These are phyloP conservation scores for Drosophila anomelani DNA, from an alignment of 2,888 invertebrate species.

Conservation along the genomic window DNA sequence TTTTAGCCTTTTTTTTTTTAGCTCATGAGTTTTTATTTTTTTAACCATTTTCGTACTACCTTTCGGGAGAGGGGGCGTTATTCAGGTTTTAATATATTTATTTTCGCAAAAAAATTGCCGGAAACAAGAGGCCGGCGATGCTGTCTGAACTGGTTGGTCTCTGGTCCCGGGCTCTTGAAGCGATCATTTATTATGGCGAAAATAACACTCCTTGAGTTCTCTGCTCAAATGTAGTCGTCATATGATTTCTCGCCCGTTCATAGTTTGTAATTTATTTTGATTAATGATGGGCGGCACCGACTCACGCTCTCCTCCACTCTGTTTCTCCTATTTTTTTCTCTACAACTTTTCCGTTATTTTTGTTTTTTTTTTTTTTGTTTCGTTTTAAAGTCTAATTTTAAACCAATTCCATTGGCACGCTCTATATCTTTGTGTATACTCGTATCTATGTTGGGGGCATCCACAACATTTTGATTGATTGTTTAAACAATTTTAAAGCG, in stretches of 20 bases:
- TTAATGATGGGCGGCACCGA: conserved; percentile 46
- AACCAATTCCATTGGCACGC: conserved; percentile 34
- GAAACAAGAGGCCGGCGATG: conserved; percentile 26
- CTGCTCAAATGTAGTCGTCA: conserved; percentile 44
- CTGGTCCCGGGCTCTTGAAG: conserved; percentile 1
- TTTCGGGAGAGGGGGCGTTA: conserved; percentile 29
- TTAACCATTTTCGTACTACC: conserved; percentile 8
- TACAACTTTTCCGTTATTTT: conserved; percentile 25
- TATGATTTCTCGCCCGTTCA: conserved; percentile 38
- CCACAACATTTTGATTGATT: conserved; percentile 34
- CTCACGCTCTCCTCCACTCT: conserved; percentile 13
- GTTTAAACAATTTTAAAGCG: background rate
- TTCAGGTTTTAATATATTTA: conserved; percentile 17
- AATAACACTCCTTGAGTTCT: conserved; percentile 34
- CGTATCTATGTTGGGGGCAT: background rate
- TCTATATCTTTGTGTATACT: conserved; percentile 3
- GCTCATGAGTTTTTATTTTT: conserved; percentile 5
- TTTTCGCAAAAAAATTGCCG: conserved; percentile 25
- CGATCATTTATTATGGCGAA: conserved; percentile 44
- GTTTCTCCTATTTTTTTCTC: conserved; percentile 15
- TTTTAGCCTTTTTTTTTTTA: background rate
- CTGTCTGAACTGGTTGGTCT: conserved; percentile 15
- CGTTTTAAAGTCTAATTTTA: conserved; percentile 32
- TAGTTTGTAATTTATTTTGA: conserved; percentile 54
- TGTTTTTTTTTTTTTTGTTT: conserved; percentile 15